Evolutionary conservation across 1,140 invertebrate species (phyloP), one percentile per base, ranked within the genome.

Genomic region (Achatina immaculata): DNA sequence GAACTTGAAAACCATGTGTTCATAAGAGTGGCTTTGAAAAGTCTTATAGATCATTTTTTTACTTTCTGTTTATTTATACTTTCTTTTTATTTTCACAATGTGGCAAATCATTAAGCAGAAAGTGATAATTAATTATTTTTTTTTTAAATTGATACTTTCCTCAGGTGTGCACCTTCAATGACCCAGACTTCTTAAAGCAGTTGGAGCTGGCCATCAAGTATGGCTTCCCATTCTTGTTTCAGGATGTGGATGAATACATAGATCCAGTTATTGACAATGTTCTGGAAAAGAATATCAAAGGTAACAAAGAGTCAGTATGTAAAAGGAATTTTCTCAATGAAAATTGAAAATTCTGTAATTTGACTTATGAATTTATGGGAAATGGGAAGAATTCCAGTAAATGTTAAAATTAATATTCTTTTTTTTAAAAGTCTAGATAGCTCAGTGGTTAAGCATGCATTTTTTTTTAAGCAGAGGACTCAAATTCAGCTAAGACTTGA

Each of bases 221-320:
- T 88, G 96, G 96, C 1, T 94, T 94, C 76, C 95, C 96, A 0
- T 94, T 97, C 48, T 87, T 97, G 0, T 96, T 98, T 88, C 94
- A 97, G 93, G 95, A 97, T 90, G 95, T 97, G 11, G 95, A 95
- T 88, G 96, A 97, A 85, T 96, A 96, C 86, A 95, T 97, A 58
- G 96, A 98, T 92, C 96, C 96, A 0, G 95, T 97, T 3, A 94
- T 97, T 38, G 95, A 97, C 87, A 96, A 97, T 88, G 94, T 97
- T 1, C 90, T 98, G 31, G 95, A 96, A 86, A 97, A 96, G 89
- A 97, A 96, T 88, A 93, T 97, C 14, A 95, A 95, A 93, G 93
- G 94, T 95, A 90, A 84, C 4, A 11, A 19, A 28, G 31, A 11
- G 36, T 72, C 62, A 66, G n/a, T n/a, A n/a, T n/a, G n/a, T n/a